Base-by-base conservation (phyloP, 2,113 vertebrate genomes). In the Bothrops jararaca region DNA sequence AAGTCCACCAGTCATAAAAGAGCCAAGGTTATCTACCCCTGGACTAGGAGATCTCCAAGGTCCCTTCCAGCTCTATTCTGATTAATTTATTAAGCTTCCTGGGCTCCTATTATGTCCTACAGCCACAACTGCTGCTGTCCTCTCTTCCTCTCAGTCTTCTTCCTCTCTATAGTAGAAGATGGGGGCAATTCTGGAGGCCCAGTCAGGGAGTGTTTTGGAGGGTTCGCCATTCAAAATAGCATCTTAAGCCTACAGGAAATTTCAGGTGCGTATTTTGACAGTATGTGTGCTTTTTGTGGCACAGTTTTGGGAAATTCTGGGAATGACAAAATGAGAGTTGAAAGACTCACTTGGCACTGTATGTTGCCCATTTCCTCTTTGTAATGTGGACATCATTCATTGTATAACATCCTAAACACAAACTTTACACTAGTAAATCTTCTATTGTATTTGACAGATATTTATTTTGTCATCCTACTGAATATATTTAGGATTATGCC, bases 361-460 rank as follows among this genome's bases (percentile, higher is more conserved):
- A 34, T 23, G 34, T 80, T 80, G 74, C 74, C 74, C 7, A 42
- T 42, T 80, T 80, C 34, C n/a, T 80, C 74, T 80, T 80, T 80
- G 74, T 39, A 34, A 80, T 39, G 69, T 69, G 18, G 69, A 22
- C 18, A 0, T 80, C 20, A 42, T 80, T 80, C 34, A 80, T 42
- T 22, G 60, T 92, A 91, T 90, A 54, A 24, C 64, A 95, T 52
- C 92, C 22, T 90, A 90, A 45, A 15, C 57, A 93, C 0, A 88
- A 92, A 85, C 93, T 90, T 89, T 88, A 92, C 39, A 24, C 48
- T 9, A 64, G 52, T 54, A 20, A 93, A 92, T 86, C 26, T 89
- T 91, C 52, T 45, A 45, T 6, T 0, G 54, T 92, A 90, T 12
- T 85, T 53, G 85, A 93, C 50, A 90, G 85, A 69, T 91, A 88